These are phyloP conservation scores for Ambastaia sidthimunki DNA, from an alignment of 2,797 vertebrate genomes.

Conservation along the genomic window DNA sequence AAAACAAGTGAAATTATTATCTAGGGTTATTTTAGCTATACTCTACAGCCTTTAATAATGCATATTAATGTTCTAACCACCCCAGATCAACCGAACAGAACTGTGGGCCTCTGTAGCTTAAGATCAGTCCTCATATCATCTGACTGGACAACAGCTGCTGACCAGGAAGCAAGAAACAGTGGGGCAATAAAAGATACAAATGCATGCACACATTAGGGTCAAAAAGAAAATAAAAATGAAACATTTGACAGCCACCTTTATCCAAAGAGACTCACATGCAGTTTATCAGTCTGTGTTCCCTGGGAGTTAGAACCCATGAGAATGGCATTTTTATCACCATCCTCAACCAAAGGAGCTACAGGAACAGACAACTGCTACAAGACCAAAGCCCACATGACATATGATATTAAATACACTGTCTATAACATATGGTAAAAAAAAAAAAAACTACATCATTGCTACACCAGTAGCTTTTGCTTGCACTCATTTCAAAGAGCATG, in stretches of 20 bases:
- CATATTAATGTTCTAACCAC: not conserved
- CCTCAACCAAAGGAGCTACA: too few relatives aligned
- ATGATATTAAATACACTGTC: too few relatives aligned
- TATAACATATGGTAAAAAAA: too few relatives aligned
- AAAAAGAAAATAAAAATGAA: not conserved
- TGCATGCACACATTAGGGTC: not conserved
- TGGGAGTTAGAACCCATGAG: too few relatives aligned
- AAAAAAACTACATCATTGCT: too few relatives aligned
- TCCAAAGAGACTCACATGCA: not conserved
- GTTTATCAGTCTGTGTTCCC: not conserved
- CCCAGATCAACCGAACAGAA: not conserved
- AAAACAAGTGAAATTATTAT: too few relatives aligned
- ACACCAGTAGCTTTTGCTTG: too few relatives aligned
- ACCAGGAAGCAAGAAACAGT: not conserved
- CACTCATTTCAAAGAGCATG: not conserved
- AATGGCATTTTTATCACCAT: too few relatives aligned
- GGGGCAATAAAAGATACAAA: not conserved
- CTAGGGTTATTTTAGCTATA: too few relatives aligned
- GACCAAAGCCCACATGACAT: too few relatives aligned
- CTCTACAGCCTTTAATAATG: too few relatives aligned
- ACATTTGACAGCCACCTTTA: not conserved
- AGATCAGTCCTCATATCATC: not conserved
- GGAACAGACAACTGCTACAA: not conserved
- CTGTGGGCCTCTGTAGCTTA: not conserved
- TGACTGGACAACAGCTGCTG: not conserved